A percentile compares a stretch with the other conserved stretches of the same genome.
Conservation (phyloP, 2,888 invertebrate genomes). For the Amphiduros pacificus region DNA sequence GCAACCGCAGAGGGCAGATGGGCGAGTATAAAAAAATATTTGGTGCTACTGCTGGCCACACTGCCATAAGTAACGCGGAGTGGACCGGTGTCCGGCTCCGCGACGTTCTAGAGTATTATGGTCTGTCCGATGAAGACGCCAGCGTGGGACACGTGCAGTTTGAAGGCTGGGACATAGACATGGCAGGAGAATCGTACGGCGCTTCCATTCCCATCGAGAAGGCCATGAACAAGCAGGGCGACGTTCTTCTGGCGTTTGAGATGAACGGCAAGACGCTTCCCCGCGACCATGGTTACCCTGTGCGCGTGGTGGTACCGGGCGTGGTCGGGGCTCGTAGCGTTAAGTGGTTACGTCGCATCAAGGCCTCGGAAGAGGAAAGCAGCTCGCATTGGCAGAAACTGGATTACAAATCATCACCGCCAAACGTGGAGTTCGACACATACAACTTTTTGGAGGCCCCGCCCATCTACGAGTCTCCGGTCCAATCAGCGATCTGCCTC, state of each 20-base stretch:
- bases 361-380: slow-evolving; percentile 80
- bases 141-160: slow-evolving; percentile 58
- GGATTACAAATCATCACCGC: slow-evolving; percentile 77
- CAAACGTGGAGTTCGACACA: slow-evolving; percentile 77
- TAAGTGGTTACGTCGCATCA: slow-evolving; percentile 87
- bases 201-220: slow-evolving; percentile 80
- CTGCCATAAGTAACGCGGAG: slow-evolving; percentile 86
- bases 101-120: slow-evolving; percentile 58
- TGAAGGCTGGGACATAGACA: slow-evolving; percentile 75
- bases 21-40: slow-evolving; percentile 76
- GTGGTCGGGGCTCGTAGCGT: slow-evolving; percentile 93
- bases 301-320: slow-evolving; percentile 90
- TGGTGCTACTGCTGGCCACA: slow-evolving; percentile 85
- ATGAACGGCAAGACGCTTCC: slow-evolving; percentile 89
- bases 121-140: slow-evolving; percentile 51
- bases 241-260: slow-evolving; percentile 85
- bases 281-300: slow-evolving; percentile 88
- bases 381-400: slow-evolving; percentile 92
- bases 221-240: slow-evolving; percentile 67
- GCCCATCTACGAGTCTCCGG: slow-evolving; percentile 87
- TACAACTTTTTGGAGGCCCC: slow-evolving; percentile 81
- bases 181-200: slow-evolving; percentile 79
- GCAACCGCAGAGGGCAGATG: slow-evolving; percentile 94
- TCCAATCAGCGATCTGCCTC: slow-evolving; percentile 88
- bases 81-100: slow-evolving; percentile 51